phyloP scores from a whole-genome alignment of 2,888 invertebrate species.

The Uloborus plumipes region DNA sequence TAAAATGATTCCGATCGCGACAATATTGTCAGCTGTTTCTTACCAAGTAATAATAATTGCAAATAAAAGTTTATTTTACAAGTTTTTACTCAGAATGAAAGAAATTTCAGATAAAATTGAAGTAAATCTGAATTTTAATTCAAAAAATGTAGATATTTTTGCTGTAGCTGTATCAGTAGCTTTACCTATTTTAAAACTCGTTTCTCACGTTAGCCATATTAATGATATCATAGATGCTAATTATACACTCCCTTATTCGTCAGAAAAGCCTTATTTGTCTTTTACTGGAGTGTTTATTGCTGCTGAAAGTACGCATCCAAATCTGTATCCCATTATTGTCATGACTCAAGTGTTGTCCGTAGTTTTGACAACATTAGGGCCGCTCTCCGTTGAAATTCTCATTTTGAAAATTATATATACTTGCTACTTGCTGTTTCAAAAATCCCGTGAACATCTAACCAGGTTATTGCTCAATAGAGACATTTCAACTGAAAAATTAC shows the following conservation, averaged over 20 bases:
- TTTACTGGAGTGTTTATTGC: not conserved
- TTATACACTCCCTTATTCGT: not conserved
- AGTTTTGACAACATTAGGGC: not conserved
- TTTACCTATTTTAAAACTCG: not conserved
- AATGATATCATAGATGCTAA: not conserved
- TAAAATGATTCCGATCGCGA: not conserved
- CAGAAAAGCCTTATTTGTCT: not conserved
- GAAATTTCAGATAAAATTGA: not conserved
- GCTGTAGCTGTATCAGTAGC: not conserved
- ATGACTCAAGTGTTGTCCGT: not conserved
- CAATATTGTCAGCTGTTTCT: not conserved
- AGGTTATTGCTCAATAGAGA: not conserved
- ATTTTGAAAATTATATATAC: not conserved
- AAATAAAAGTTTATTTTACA: not conserved
- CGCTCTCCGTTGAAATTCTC: slow-evolving; percentile 4
- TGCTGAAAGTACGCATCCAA: not conserved
- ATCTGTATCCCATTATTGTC: not conserved
- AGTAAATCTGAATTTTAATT: not conserved
- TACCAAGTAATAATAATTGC: slow-evolving; percentile 9
- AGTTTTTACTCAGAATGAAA: not conserved
- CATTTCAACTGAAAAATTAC: not conserved
- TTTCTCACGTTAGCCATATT: not conserved
- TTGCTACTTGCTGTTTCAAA: not conserved
- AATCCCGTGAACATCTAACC: not conserved
- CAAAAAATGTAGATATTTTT: not conserved